Conservation (phyloP, 2,888 invertebrate genomes). For the Limenitis camilla region DNA sequence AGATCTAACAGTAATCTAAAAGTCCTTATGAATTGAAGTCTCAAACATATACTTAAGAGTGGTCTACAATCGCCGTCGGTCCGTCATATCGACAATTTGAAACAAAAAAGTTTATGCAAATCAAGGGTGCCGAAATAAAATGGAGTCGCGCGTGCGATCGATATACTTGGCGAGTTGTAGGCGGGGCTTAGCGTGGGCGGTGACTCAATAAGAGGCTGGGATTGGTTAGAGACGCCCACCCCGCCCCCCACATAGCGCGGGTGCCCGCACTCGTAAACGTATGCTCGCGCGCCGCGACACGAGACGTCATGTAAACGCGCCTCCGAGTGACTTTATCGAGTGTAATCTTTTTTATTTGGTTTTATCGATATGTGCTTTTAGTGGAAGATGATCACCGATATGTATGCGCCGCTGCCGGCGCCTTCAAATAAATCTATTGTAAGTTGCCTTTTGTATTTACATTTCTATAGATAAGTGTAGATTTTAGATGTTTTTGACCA, state of each 20-base stretch:
- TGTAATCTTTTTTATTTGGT: slow-evolving; percentile 6
- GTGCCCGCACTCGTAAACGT: slow-evolving; percentile 31
- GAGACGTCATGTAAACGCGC: slow-evolving; percentile 33
- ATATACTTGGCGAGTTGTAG: slow-evolving; percentile 64
- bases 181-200: slow-evolving; percentile 63
- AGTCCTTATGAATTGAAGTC: too few species aligned
- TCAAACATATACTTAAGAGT: slow-evolving; percentile 5
- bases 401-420: slow-evolving; percentile 69
- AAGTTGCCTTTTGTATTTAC: slow-evolving; percentile 40
- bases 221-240: slow-evolving; percentile 46
- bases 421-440: slow-evolving; percentile 59
- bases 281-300: slow-evolving; percentile 30
- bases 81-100: slow-evolving; percentile 35
- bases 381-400: slow-evolving; percentile 64
- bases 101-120: slow-evolving; percentile 71
- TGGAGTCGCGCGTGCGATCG: slow-evolving; percentile 73
- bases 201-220: slow-evolving; percentile 61
- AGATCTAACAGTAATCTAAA: too few species aligned
- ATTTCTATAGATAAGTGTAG: not conserved
- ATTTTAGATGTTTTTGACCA: not conserved
- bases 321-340: slow-evolving; percentile 16
- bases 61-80: slow-evolving; percentile 15
- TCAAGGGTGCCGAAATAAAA: slow-evolving; percentile 69
- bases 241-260: slow-evolving; percentile 32
- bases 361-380: slow-evolving; percentile 37